A percentile compares a stretch with the other conserved stretches of the same genome.
Conservation (phyloP, 2,888 invertebrate species). For the Tinea trinotella region DNA sequence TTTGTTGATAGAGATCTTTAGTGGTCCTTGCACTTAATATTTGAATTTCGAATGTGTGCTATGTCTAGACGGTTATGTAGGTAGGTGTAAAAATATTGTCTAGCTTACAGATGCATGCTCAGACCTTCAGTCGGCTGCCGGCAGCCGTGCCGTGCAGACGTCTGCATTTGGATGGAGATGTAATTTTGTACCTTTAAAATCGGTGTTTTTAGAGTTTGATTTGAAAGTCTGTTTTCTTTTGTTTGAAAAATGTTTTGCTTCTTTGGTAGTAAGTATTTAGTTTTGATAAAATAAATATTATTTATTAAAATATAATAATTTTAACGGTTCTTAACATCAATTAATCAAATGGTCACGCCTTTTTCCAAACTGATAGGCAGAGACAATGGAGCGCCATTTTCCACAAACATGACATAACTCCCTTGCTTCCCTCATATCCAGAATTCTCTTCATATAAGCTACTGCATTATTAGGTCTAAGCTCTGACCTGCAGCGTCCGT, state of each 20-base stretch:
- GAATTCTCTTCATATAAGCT: no score
- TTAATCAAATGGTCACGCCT: no score
- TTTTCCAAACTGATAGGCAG: no score
- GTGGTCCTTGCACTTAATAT: not conserved
- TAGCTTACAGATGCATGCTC: not conserved
- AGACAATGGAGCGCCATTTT: no score
- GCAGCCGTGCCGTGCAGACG: slow-evolving; percentile 26
- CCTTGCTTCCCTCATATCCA: no score
- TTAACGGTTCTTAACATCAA: not conserved
- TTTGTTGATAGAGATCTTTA: not conserved
- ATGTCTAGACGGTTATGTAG: slow-evolving; percentile 1
- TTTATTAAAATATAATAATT: not conserved
- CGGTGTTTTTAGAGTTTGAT: not conserved
- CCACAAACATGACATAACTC: no score
- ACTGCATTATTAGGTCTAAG: no score
- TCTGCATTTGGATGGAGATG: slow-evolving; percentile 11
- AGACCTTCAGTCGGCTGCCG: slow-evolving; percentile 26
- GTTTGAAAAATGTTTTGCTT: slow-evolving; percentile 38
- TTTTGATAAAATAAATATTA: no score
- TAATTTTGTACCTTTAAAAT: not conserved
- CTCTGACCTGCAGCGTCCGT: no score
- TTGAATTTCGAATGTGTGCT: not conserved
- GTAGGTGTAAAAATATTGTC: not conserved
- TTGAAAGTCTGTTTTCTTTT: not conserved
- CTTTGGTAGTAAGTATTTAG: slow-evolving; percentile 46